Evolutionary conservation across 2,113 vertebrate species (phyloP).

Genomic region (Centropus unirufus): DNA sequence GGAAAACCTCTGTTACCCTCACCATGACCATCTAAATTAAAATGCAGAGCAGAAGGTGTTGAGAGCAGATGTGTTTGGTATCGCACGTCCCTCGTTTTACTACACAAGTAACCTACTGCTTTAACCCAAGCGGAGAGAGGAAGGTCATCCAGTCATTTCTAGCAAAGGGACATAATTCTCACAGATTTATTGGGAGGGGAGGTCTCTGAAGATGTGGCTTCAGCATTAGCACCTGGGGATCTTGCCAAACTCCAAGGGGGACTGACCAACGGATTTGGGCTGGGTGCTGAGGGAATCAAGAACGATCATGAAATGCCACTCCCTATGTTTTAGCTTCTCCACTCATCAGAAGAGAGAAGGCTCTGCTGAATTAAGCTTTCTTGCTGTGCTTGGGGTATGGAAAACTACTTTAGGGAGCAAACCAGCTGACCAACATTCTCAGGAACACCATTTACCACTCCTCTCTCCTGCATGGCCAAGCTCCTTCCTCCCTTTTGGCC

Average conservation of each 20-base stretch:
- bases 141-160: rapidly evolving
- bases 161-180: background rate
- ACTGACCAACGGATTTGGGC: background rate
- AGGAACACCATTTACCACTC: background rate
- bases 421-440: background rate
- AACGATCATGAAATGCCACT: background rate
- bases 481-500: background rate
- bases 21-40: background rate
- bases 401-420: background rate
- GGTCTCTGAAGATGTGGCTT: background rate
- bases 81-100: background rate
- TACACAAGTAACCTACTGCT: background rate
- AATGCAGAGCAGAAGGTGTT: background rate
- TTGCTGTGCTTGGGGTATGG: background rate
- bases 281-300: background rate
- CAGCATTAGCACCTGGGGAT: background rate
- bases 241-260: background rate
- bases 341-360: background rate
- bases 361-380: background rate
- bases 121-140: background rate
- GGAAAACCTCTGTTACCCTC: background rate
- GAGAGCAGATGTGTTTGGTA: background rate
- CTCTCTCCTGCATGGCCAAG: background rate
- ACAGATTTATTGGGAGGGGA: background rate
- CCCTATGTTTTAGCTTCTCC: background rate